A percentile compares a stretch with the other conserved stretches of the same genome.
Conservation (phyloP, 2,888 invertebrate genomes). For the Eilema caniola region DNA sequence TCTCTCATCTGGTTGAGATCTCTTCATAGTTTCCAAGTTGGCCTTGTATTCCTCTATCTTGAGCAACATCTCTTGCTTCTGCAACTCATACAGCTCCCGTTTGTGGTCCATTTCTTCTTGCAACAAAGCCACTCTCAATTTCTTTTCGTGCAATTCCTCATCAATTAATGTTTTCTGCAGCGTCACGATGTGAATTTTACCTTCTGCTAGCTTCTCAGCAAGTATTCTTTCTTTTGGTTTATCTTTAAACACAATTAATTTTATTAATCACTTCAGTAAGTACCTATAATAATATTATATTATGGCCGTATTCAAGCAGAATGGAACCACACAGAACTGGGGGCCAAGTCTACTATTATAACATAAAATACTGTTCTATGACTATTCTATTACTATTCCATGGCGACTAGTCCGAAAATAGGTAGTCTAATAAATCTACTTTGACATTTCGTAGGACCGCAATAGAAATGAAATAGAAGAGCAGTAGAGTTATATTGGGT, state of each 20-base stretch:
- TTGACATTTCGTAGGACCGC: too few species aligned
- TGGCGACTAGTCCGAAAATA: too few species aligned
- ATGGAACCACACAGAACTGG: too few species aligned
- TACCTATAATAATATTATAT: too few species aligned
- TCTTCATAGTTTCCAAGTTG: constrained; percentile 5
- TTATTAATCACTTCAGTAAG: not conserved
- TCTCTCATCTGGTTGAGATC: not conserved
- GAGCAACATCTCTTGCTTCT: constrained; percentile 14
- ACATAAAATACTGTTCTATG: too few species aligned
- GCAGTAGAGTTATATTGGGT: too few species aligned
- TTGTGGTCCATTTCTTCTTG: constrained; percentile 19
- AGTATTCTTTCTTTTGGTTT: constrained; percentile 23
- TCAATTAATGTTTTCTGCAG: constrained; percentile 18
- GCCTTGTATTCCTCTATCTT: constrained; percentile 16
- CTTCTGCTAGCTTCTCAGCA: constrained; percentile 20
- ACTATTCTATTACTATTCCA: too few species aligned
- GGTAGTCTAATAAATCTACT: too few species aligned
- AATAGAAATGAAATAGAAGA: too few species aligned
- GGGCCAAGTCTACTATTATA: too few species aligned
- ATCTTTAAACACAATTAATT: constrained; percentile 1
- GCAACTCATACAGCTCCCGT: constrained; percentile 8
- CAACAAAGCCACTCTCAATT: constrained; percentile 9
- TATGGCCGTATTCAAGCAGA: too few species aligned
- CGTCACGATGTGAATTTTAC: constrained; percentile 15
- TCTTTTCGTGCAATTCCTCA: constrained; percentile 13